Evolutionary conservation across 2,797 vertebrate species (phyloP).

Genomic region (Hemitrygon akajei): DNA sequence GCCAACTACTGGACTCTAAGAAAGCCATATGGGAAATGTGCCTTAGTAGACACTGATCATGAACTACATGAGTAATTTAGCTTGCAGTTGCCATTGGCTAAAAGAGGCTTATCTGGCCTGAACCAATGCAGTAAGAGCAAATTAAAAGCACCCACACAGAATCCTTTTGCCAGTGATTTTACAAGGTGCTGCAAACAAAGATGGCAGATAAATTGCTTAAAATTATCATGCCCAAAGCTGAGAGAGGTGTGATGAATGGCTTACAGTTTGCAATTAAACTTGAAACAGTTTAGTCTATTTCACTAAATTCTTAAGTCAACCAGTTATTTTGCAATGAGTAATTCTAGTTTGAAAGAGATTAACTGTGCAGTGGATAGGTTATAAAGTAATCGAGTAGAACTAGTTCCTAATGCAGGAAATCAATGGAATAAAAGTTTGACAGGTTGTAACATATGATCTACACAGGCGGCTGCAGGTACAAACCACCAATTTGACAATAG

Average conservation of each 20-base stretch:
- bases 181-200: neutral
- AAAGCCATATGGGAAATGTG: neutral
- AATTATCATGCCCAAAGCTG: neutral
- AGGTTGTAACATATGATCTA: neutral
- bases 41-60: neutral
- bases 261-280: neutral
- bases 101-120: neutral
- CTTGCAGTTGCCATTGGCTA: neutral
- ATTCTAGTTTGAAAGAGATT: neutral
- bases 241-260: neutral
- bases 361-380: neutral
- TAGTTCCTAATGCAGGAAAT: neutral
- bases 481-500: neutral
- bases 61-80: neutral
- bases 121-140: neutral
- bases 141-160: neutral
- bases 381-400: neutral
- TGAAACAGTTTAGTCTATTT: conserved; percentile 5
- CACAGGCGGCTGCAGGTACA: neutral
- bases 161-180: neutral
- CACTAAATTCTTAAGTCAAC: neutral
- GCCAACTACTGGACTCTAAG: neutral
- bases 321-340: neutral
- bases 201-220: conserved; percentile 16
- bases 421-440: neutral